Evolutionary conservation across 23 tunicate species (phyloP).

Genomic region (Styela clava): DNA sequence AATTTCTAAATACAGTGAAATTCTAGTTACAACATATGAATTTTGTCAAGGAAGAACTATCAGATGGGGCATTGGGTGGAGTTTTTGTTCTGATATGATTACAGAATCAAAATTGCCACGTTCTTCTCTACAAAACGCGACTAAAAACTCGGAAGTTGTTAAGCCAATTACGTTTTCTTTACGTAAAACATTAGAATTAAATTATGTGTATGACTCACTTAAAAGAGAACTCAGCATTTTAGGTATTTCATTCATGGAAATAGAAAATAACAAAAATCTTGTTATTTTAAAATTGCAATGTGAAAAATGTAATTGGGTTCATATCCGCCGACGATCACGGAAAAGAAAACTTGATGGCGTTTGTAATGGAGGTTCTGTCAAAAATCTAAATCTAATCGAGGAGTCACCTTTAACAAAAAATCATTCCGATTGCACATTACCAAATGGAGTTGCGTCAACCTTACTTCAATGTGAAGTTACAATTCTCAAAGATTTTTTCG

Average conservation of each 20-base stretch:
- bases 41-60: constrained; percentile 91
- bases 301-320: constrained; percentile 8
- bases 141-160: neutral
- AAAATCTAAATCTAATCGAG: neutral
- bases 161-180: constrained; percentile 15
- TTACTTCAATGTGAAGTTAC: neutral
- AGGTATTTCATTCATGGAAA: neutral
- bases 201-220: neutral
- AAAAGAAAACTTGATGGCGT: neutral
- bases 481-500: neutral
- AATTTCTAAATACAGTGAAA: constrained; percentile 7
- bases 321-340: constrained; percentile 5
- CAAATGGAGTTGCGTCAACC: no score
- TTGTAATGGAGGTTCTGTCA: neutral
- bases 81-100: constrained; percentile 21
- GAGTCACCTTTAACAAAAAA: no score
- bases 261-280: neutral
- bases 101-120: constrained; percentile 16
- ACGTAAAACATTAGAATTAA: neutral
- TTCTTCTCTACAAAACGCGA: neutral
- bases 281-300: neutral
- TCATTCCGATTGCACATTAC: no score
- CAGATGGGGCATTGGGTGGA: constrained; percentile 92
- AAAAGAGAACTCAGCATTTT: neutral
- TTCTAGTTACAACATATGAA: constrained; percentile 35